phyloP scores from a whole-genome alignment of 2,888 invertebrate genomes.

The Eugnorisma glareosa region DNA sequence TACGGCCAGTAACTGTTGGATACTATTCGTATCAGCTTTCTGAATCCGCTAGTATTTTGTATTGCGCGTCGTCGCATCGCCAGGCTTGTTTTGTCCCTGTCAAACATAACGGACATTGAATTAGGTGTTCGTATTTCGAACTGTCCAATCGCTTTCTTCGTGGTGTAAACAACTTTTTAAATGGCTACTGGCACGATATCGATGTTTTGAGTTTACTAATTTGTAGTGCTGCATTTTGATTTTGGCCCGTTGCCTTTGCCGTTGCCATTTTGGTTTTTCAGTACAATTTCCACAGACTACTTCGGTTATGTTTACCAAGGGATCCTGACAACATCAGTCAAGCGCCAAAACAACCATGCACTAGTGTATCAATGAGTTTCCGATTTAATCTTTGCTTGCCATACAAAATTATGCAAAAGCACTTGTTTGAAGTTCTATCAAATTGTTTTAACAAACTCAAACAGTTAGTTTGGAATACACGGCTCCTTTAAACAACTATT shows the following conservation, averaged over 20 bases:
- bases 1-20: constrained; percentile 38
- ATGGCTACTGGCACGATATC: background rate
- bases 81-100: constrained; percentile 52
- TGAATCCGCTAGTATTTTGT: constrained; percentile 28
- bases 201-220: background rate
- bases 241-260: background rate
- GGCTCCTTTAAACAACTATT: constrained; percentile 48
- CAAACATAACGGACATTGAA: constrained; percentile 39
- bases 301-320: background rate
- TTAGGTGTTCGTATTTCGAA: constrained; percentile 47
- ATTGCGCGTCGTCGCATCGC: constrained; percentile 23
- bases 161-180: background rate
- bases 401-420: constrained; percentile 21
- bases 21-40: constrained; percentile 37
- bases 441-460: constrained; percentile 38
- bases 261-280: background rate
- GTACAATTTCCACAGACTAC: background rate
- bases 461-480: constrained; percentile 32
- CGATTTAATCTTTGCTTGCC: background rate
- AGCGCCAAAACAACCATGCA: background rate
- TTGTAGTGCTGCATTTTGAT: background rate
- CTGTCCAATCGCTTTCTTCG: constrained; percentile 1
- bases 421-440: constrained; percentile 10
- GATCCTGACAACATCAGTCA: background rate
- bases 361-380: background rate